Evolutionary conservation across 2,797 vertebrate species (phyloP), one percentile per base, ranked within the genome.

Genomic region (Lepilemur septentrionalis): DNA sequence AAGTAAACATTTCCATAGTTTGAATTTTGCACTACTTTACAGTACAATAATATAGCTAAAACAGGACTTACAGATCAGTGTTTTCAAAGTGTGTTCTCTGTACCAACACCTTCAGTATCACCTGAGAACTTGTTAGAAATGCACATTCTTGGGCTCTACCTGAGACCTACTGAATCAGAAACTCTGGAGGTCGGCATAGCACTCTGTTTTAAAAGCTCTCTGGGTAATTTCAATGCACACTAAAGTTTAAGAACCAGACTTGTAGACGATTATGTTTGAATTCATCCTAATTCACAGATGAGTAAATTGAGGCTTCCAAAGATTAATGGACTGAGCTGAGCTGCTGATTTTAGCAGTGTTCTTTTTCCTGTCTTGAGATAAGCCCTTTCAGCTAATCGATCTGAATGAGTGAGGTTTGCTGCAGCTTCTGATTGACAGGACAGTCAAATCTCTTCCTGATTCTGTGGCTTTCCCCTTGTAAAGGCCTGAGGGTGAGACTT

Each of bases 391-490:
- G 79, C 75, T 95, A 69, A 96, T 96, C 91, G 78, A 0, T 17
- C 73, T 67, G 73, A 87, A 65, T 13, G 30, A 92, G 87, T 46
- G 79, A 86, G 95, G 43, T 48, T 48, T 78, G 61, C 72, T 28
- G 65, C n/a, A 41, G 93, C 48, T 30, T 73, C 59, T 96, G 97
- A 97, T 93, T 95, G 97, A 95, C 93, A 87, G 91, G 75, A 17
- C n/a, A 32, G 94, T 95, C 96, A 93, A 93, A 96, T 93, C 38
- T 23, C 72, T 89, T 55, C 82, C 70, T 88, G 94, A 96, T 70
- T 93, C 93, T 89, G 79, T 48, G 80, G n/a, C 83, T 96, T 96
- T 89, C 50, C 79, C 86, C 82, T 91, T 79, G 41, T 84, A 97
- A 84, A 84, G 91, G 86, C 81, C 41, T 28, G 2, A 41, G 93